Evolutionary conservation across 2,113 vertebrate species (phyloP).

Genomic region (Ursus arctos): DNA sequence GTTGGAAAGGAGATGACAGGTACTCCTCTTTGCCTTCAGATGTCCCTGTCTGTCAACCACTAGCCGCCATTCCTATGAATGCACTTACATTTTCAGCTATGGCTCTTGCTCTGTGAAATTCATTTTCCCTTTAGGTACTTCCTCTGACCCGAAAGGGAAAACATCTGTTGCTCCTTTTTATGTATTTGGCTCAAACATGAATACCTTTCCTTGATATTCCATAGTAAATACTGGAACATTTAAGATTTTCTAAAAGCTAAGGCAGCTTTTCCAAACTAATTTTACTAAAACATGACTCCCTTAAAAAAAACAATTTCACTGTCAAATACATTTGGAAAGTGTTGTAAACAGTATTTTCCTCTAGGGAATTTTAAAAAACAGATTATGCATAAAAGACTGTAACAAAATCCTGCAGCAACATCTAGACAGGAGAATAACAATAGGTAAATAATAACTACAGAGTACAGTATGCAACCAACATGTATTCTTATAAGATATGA

Average conservation of each 20-base stretch:
- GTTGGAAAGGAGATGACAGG: neutral
- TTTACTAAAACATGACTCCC: conserved; percentile 4
- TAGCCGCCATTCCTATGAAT: neutral
- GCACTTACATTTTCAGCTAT: neutral
- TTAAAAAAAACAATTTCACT: neutral
- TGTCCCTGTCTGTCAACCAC: too few relatives aligned
- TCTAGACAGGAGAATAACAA: neutral
- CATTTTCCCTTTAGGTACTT: neutral
- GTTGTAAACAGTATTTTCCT: conserved; percentile 34
- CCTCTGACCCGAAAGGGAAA: neutral
- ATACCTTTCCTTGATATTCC: neutral
- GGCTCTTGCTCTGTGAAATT: neutral
- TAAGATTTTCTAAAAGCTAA: neutral
- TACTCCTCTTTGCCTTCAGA: neutral
- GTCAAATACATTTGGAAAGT: conserved; percentile 36
- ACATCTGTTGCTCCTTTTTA: neutral
- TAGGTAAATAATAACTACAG: conserved; percentile 30
- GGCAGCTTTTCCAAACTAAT: neutral
- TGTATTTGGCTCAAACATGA: neutral
- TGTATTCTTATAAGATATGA: neutral
- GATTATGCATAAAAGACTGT: conserved; percentile 23
- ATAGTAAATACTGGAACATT: neutral
- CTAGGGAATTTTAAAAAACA: conserved; percentile 29
- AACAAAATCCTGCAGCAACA: conserved; percentile 50
- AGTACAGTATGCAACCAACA: neutral